Conservation (phyloP, 2,888 invertebrate genomes). For the Platerodrilus igneus region DNA sequence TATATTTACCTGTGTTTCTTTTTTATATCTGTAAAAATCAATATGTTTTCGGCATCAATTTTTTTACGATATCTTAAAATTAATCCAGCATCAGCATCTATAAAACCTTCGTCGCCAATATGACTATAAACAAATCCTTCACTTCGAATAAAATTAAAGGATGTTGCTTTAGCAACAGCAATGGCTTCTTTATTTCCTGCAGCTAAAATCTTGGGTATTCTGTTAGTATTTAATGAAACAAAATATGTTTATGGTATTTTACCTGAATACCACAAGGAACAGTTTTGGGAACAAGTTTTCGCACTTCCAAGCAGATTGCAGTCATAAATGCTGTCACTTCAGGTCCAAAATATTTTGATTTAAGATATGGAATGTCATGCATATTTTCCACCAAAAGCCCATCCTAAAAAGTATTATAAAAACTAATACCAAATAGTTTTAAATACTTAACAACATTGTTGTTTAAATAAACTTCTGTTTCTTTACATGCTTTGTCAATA, state of each 20-base stretch:
- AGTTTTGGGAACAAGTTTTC: conserved; percentile 47
- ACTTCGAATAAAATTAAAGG: conserved; percentile 67
- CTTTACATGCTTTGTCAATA: conserved; percentile 55
- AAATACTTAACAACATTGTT: conserved; percentile 14
- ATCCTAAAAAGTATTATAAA: conserved; percentile 51
- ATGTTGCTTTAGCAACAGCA: conserved; percentile 66
- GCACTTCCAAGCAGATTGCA: conserved; percentile 57
- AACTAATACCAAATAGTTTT: background rate
- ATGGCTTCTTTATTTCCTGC: conserved; percentile 71
- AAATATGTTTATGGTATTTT: conserved; percentile 13
- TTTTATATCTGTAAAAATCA: conserved; percentile 75
- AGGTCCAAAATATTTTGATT: conserved; percentile 55
- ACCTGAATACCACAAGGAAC: conserved; percentile 62
- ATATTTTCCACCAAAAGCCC: conserved; percentile 72
- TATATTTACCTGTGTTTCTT: conserved; percentile 69
- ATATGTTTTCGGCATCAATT: conserved; percentile 64
- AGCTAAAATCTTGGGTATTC: conserved; percentile 61
- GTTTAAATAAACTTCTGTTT: conserved; percentile 58
- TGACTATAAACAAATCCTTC: conserved; percentile 78
- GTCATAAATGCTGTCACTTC: conserved; percentile 68
- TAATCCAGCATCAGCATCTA: conserved; percentile 68
- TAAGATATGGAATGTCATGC: conserved; percentile 71
- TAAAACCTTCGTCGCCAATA: conserved; percentile 76
- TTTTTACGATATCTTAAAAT: conserved; percentile 63
- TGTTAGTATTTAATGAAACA: conserved; percentile 6